Evolutionary conservation across 1,140 invertebrate species (phyloP).

Genomic region (Lethrus apterus): DNA sequence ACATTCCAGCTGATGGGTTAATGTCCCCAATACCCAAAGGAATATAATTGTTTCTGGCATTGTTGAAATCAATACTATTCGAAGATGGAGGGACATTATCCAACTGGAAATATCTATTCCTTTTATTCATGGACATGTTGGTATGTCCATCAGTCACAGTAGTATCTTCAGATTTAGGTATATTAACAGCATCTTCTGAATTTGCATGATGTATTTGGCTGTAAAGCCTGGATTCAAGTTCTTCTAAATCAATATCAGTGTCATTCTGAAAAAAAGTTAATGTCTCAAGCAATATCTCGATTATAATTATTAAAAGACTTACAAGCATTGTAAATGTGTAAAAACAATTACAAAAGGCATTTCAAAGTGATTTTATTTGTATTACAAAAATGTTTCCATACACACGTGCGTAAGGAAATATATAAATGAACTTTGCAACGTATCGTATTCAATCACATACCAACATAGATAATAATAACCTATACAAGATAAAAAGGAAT

Average conservation of each 20-base stretch:
- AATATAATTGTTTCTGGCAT: too few relatives aligned
- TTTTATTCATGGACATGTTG: neutral
- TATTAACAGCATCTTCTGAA: neutral
- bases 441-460: too few relatives aligned
- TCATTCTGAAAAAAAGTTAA: slow-evolving; percentile 8
- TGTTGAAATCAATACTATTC: neutral
- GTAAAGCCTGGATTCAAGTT: slow-evolving; percentile 41
- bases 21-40: too few relatives aligned
- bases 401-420: too few relatives aligned
- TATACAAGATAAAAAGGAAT: too few relatives aligned
- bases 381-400: too few relatives aligned
- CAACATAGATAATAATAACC: too few relatives aligned
- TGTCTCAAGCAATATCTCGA: neutral
- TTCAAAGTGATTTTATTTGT: neutral
- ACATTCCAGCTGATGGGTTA: too few relatives aligned
- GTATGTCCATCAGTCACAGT: neutral
- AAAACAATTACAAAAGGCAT: neutral
- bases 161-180: too few relatives aligned
- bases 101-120: neutral
- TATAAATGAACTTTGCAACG: too few relatives aligned
- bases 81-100: neutral
- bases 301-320: neutral
- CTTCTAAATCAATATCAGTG: slow-evolving; percentile 38
- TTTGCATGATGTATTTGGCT: slow-evolving; percentile 36
- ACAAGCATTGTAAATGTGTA: slow-evolving; percentile 6